Evolutionary conservation across 2,888 invertebrate species (phyloP).

Genomic region (Cistogaster globosa): DNA sequence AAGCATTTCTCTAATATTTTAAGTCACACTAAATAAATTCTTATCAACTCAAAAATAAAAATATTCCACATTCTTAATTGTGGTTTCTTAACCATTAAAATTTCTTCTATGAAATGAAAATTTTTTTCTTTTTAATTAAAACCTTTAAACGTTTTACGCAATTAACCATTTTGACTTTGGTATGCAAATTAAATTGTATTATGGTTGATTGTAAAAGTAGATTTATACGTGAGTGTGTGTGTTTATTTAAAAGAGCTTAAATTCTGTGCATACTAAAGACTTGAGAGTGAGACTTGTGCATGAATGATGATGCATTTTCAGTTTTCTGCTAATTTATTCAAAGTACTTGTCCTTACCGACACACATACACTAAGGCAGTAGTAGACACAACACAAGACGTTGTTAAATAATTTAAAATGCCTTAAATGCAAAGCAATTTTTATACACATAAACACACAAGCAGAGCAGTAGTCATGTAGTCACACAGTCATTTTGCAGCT

Average conservation of each 20-base stretch:
- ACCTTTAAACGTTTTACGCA: slow-evolving; percentile 71
- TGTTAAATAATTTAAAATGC: slow-evolving; percentile 70
- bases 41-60: background rate
- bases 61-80: slow-evolving; percentile 15
- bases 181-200: slow-evolving; percentile 72
- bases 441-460: background rate
- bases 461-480: slow-evolving; percentile 37
- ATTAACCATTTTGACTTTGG: slow-evolving; percentile 72
- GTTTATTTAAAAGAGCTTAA: slow-evolving; percentile 32
- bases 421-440: slow-evolving; percentile 61
- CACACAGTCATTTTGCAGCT: slow-evolving; percentile 52
- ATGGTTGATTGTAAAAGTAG: slow-evolving; percentile 62
- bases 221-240: background rate
- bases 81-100: slow-evolving; percentile 30
- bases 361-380: slow-evolving; percentile 4
- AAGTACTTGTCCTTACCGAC: slow-evolving; percentile 68
- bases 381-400: slow-evolving; percentile 64
- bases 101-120: slow-evolving; percentile 47
- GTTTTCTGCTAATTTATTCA: slow-evolving; percentile 71
- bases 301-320: slow-evolving; percentile 65
- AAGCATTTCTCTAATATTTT: background rate
- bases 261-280: slow-evolving; percentile 34
- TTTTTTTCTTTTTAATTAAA: slow-evolving; percentile 67
- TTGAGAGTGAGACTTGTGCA: slow-evolving; percentile 30
- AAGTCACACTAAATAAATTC: slow-evolving; percentile 6